phyloP scores from a whole-genome alignment of 2,797 vertebrate genomes.

The Hemitrygon akajei region DNA sequence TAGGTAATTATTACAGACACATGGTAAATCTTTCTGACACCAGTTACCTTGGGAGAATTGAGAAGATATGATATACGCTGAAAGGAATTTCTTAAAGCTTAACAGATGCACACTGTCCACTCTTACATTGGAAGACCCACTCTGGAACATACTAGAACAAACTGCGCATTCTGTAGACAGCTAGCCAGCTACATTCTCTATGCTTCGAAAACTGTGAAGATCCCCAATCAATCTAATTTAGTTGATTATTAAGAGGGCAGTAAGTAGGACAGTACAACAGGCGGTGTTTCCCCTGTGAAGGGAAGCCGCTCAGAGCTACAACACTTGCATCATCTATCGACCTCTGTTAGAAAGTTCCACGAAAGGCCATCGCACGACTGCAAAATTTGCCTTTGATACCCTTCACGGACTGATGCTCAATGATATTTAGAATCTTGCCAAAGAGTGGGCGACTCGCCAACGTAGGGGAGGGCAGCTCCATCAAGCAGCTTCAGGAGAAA shows the following conservation, averaged over 20 bases:
- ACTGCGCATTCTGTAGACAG: background rate
- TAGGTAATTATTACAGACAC: background rate
- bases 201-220: background rate
- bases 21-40: background rate
- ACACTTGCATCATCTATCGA: background rate
- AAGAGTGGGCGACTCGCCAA: too few species aligned
- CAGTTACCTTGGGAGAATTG: background rate
- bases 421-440: too few species aligned
- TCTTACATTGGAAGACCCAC: background rate
- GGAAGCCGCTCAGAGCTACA: background rate
- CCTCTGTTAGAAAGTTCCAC: background rate
- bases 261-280: background rate
- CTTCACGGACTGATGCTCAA: too few species aligned
- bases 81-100: background rate
- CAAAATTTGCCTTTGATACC: background rate
- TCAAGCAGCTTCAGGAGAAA: background rate
- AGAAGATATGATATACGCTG: background rate
- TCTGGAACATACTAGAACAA: background rate
- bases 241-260: background rate
- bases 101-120: background rate
- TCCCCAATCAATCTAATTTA: background rate
- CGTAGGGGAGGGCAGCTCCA: background rate
- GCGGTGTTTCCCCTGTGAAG: background rate
- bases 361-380: background rate
- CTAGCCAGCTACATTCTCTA: background rate